phyloP scores from a whole-genome alignment of 2,888 invertebrate genomes.

The Operophtera brumata region DNA sequence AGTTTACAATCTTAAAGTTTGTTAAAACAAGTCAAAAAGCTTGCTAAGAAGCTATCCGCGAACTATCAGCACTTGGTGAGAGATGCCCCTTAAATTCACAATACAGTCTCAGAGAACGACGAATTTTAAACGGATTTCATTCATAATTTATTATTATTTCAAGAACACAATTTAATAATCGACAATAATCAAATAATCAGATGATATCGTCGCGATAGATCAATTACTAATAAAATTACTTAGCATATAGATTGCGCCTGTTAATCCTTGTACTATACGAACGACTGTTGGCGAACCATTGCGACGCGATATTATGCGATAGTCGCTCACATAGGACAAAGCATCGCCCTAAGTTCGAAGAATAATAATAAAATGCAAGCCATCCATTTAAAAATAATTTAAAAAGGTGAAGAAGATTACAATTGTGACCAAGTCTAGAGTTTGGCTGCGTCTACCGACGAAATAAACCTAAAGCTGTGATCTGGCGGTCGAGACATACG shows the following conservation, averaged over 20 bases:
- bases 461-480: conserved; percentile 23
- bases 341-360: not conserved
- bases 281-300: no score
- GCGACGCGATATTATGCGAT: not conserved
- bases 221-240: not conserved
- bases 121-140: conserved; percentile 8
- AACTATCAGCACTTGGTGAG: conserved; percentile 4
- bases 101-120: conserved; percentile 23
- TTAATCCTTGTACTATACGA: no score
- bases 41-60: not conserved
- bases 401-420: conserved; percentile 20
- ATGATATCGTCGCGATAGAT: not conserved
- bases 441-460: conserved; percentile 33
- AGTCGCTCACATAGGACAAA: not conserved
- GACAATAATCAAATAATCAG: not conserved
- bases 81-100: conserved; percentile 15
- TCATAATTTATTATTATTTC: conserved; percentile 17
- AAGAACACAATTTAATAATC: conserved; percentile 8
- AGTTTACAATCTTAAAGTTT: not conserved
- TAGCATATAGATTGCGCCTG: no score
- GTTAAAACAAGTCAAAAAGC: not conserved
- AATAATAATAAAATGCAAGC: conserved; percentile 11
- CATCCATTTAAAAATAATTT: conserved; percentile 13
- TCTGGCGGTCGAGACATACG: not conserved
- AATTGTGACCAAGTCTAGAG: conserved; percentile 29